phyloP scores from a whole-genome alignment of 2,113 vertebrate genomes.

The Tragelaphus imberbis region DNA sequence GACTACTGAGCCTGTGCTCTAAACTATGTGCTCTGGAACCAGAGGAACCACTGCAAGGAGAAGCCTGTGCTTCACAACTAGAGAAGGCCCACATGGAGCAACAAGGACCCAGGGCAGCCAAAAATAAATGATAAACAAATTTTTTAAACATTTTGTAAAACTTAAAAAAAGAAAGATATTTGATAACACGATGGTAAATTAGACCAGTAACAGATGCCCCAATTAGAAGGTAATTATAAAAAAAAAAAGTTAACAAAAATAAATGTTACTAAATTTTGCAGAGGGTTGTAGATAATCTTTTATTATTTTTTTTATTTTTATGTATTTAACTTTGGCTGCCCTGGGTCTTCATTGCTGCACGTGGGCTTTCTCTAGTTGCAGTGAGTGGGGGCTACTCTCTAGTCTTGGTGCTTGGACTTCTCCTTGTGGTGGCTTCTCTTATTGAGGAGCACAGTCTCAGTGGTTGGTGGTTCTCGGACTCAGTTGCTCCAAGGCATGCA shows the following conservation, averaged over 20 bases:
- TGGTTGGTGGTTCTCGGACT: background rate
- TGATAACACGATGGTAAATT: background rate
- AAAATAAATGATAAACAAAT: background rate
- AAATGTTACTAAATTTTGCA: background rate
- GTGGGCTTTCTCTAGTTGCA: background rate
- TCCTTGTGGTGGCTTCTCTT: background rate
- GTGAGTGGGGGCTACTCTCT: background rate
- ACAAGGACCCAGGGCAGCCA: background rate
- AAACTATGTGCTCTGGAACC: background rate
- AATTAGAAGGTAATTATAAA: background rate
- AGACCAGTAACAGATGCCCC: background rate
- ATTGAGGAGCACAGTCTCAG: background rate
- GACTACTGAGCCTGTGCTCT: background rate
- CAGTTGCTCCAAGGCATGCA: background rate
- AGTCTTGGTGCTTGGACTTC: background rate
- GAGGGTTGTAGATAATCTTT: background rate
- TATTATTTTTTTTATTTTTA: background rate
- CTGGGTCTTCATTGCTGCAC: background rate
- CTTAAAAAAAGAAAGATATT: background rate
- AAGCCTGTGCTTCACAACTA: background rate
- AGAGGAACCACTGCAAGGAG: background rate
- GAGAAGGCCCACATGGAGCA: background rate
- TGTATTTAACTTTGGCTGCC: background rate
- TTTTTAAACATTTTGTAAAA: background rate
- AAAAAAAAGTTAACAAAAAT: background rate